Evolutionary conservation across 64 coral and sea anemone genomes (phyloP).

Genomic region (Orbicella faveolata): DNA sequence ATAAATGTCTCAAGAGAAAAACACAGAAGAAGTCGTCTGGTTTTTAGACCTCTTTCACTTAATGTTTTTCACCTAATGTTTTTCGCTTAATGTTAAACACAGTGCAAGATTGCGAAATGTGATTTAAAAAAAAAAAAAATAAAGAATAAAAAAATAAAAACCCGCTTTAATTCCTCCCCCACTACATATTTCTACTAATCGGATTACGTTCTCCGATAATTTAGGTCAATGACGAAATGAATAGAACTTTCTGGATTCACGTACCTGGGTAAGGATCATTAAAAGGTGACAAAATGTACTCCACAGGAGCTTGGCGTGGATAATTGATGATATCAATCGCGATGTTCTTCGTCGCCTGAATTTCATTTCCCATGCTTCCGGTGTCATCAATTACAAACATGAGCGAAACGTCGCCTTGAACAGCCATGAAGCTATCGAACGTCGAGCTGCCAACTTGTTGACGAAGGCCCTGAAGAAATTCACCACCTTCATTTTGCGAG

Average conservation of each 20-base stretch:
- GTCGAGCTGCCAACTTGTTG: neutral
- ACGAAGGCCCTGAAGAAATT: conserved; percentile 24
- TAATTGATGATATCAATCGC: conserved; percentile 58
- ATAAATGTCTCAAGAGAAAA: too few relatives aligned
- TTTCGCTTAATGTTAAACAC: too few relatives aligned
- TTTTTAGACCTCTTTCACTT: too few relatives aligned
- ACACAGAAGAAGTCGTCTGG: too few relatives aligned
- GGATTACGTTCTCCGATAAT: too few relatives aligned
- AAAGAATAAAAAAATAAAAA: too few relatives aligned
- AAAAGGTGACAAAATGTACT: conserved; percentile 44
- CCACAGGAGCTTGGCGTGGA: neutral
- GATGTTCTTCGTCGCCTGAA: conserved; percentile 31
- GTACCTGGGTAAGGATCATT: conserved; percentile 33
- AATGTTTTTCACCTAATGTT: too few relatives aligned
- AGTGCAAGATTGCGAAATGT: too few relatives aligned
- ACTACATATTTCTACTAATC: too few relatives aligned
- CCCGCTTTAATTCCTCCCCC: too few relatives aligned
- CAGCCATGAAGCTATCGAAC: conserved; percentile 47
- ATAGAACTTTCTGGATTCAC: neutral
- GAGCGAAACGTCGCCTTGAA: conserved; percentile 49
- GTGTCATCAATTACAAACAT: conserved; percentile 66
- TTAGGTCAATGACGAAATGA: neutral
- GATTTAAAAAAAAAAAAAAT: too few relatives aligned
- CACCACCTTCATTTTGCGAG: neutral
- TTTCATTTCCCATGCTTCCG: conserved; percentile 52